A percentile compares a stretch with the other conserved stretches of the same genome.
These are phyloP conservation scores for Manis javanica DNA, from an alignment of 2,797 vertebrate genomes.

Conservation along the genomic window DNA sequence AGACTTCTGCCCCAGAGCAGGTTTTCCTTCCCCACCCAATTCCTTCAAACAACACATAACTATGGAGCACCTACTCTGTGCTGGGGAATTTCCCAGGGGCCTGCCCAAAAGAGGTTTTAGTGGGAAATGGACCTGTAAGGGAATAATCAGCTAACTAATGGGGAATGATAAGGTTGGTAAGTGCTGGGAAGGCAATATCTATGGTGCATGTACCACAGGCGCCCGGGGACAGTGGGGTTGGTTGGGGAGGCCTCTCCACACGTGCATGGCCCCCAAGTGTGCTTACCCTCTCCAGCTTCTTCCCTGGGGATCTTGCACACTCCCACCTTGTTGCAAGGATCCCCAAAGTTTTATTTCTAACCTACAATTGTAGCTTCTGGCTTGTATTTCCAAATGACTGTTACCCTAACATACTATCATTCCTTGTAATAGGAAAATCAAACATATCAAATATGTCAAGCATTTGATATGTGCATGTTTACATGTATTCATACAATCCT, in stretches of 20 bases:
- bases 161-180: neutral
- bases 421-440: neutral
- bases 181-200: neutral
- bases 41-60: neutral
- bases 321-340: neutral
- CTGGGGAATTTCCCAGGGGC: no score
- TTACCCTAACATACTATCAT: neutral
- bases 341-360: neutral
- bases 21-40: neutral
- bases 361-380: neutral
- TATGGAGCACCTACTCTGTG: neutral
- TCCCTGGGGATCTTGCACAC: neutral
- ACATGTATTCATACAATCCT: neutral
- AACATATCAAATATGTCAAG: neutral
- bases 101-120: neutral
- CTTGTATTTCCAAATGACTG: neutral
- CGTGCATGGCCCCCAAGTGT: accelerated
- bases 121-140: neutral
- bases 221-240: accelerated
- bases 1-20: neutral
- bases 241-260: no score
- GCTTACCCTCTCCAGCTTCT: neutral
- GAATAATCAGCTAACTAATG: neutral
- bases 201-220: neutral
- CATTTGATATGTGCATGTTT: neutral